phyloP scores from a whole-genome alignment of 2,113 vertebrate species.

The Chionodraco myersi region DNA sequence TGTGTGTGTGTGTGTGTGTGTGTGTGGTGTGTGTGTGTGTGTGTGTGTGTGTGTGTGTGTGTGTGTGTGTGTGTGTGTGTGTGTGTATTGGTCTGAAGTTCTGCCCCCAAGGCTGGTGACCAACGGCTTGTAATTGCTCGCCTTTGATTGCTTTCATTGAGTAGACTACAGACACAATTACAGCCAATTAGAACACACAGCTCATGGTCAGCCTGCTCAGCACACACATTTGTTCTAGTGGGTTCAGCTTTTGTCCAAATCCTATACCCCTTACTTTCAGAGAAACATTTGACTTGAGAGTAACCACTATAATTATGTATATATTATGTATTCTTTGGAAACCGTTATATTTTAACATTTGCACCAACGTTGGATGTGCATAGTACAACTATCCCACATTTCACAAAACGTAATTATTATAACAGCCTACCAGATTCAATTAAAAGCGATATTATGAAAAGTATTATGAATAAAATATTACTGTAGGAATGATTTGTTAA shows the following conservation, averaged over 20 bases:
- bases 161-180: conserved; percentile 61
- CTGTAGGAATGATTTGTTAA: too few relatives aligned
- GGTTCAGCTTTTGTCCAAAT: conserved; percentile 39
- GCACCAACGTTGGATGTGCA: not conserved
- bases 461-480: too few relatives aligned
- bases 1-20: not conserved
- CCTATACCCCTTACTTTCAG: conserved; percentile 11
- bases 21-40: conserved; percentile 28
- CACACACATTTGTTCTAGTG: conserved; percentile 34
- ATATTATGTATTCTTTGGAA: not conserved
- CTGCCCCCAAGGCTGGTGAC: conserved; percentile 55
- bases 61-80: not conserved
- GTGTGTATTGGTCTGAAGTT: conserved; percentile 33
- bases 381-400: not conserved
- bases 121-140: conserved; percentile 63
- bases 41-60: conserved; percentile 4
- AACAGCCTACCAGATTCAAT: too few relatives aligned
- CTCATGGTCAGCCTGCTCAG: conserved; percentile 25
- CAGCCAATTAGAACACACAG: conserved; percentile 62
- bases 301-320: not conserved
- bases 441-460: not conserved
- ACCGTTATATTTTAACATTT: not conserved
- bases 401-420: not conserved
- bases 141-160: conserved; percentile 67
- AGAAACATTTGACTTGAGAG: not conserved